Conservation (phyloP, 1,140 invertebrate species). For the Drosophila novamexicana region DNA sequence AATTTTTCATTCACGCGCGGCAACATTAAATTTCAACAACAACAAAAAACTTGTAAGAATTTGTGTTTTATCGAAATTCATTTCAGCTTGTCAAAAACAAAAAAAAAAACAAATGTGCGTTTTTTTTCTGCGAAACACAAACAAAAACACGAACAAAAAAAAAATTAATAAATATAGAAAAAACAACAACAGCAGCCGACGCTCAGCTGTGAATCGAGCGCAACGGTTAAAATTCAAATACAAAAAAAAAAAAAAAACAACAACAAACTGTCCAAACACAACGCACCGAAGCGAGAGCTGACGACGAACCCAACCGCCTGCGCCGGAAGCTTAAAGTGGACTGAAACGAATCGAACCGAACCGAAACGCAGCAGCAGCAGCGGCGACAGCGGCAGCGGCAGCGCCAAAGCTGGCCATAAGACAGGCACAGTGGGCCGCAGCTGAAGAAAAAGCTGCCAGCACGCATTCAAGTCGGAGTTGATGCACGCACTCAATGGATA, state of each 20-base stretch:
- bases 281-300: slow-evolving; percentile 48
- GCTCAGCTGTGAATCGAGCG: slow-evolving; percentile 57
- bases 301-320: slow-evolving; percentile 70
- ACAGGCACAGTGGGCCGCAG: slow-evolving; percentile 29
- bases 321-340: slow-evolving; percentile 78
- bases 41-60: slow-evolving; percentile 14
- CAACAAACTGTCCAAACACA: slow-evolving; percentile 13
- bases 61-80: slow-evolving; percentile 11
- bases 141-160: slow-evolving; percentile 25
- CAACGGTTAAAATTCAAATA: slow-evolving; percentile 19
- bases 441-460: background rate
- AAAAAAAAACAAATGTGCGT: background rate
- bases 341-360: slow-evolving; percentile 71
- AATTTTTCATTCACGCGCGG: slow-evolving; percentile 47
- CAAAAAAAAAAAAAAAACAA: slow-evolving; percentile 14
- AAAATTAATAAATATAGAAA: slow-evolving; percentile 10
- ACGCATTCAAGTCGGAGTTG: background rate
- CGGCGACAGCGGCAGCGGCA: slow-evolving; percentile 21
- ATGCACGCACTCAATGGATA: no score
- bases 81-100: slow-evolving; percentile 11
- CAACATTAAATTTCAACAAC: slow-evolving; percentile 18
- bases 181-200: slow-evolving; percentile 36
- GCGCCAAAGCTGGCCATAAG: slow-evolving; percentile 40
- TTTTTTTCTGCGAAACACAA: slow-evolving; percentile 16
- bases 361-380: slow-evolving; percentile 49